Evolutionary conservation across 2,888 invertebrate species (phyloP), one percentile per base, ranked within the genome.

Genomic region (Callyntrura guangdongensis): DNA sequence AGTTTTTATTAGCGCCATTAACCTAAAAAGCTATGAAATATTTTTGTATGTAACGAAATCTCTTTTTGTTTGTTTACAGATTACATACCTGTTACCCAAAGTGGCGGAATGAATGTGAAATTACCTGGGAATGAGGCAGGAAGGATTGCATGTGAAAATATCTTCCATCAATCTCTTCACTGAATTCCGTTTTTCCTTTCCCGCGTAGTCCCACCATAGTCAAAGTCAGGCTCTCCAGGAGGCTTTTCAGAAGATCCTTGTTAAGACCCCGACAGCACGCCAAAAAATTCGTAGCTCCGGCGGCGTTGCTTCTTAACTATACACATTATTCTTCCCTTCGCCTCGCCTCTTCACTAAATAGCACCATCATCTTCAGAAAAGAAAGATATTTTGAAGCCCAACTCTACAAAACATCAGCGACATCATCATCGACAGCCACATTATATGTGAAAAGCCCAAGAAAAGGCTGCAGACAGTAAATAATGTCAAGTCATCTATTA

Each of bases 401-500:
- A 69, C 47, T 53, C 85, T 74, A 74, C 20, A 36, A 2, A 36
- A 36, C 2, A 36, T 6, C 3, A 89, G 61, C 53, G 74, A 47
- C 64, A 67, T 64, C 82, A 83, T 72, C 74, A 61, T 74, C 88
- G 74, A 83, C 83, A 87, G 79, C 49, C 59, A 45, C 64, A 36
- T n/a, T 17, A 87, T 25, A 53, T 22, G 81, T 90, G 83, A 86
- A 86, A 72, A 47, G 59, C 25, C 67, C 49, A 86, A 83, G 83
- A 86, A 85, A 72, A 86, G 84, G 89, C 82, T 77, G 61, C 92
- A 92, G 93, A 93, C 93, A 93, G 69, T 92, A 92, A 93, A 92
- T 93, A 91, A 93, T 93, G 92, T 92, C 89, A 90, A 93, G 92
- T 93, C 93, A 93, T 93, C 93, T 90, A 92, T 93, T 92, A 92